phyloP scores from a whole-genome alignment of 2,113 vertebrate genomes.

The Columbina picui region DNA sequence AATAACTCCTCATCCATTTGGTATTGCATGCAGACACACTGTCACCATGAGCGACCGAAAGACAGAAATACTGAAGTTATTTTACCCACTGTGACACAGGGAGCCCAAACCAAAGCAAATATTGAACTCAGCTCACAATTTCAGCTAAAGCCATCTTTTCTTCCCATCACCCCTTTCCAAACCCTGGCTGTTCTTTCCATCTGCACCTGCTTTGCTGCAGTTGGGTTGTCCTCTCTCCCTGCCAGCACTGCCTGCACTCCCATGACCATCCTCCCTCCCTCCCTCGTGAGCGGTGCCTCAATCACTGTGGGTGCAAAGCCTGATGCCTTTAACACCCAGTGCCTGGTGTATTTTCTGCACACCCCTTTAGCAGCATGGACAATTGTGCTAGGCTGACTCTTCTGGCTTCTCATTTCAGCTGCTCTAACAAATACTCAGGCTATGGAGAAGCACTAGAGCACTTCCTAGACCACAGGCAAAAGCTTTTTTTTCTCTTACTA shows the following conservation, averaged over 20 bases:
- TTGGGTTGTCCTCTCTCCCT: neutral
- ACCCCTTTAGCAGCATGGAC: neutral
- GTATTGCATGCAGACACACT: neutral
- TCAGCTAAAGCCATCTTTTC: neutral
- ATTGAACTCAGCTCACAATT: neutral
- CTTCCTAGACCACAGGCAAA: neutral
- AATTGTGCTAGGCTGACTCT: neutral
- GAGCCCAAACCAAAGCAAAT: neutral
- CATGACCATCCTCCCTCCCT: neutral
- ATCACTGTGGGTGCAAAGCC: neutral
- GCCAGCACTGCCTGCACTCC: neutral
- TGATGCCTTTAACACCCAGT: neutral
- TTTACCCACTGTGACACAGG: neutral
- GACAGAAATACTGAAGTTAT: neutral
- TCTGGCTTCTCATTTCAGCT: neutral
- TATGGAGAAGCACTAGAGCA: neutral
- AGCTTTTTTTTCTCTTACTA: neutral
- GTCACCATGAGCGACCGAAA: rapidly evolving
- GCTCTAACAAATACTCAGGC: neutral
- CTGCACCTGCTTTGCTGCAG: neutral
- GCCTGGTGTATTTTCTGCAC: neutral
- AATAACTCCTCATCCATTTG: neutral
- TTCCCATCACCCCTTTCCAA: neutral
- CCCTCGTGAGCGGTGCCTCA: rapidly evolving
- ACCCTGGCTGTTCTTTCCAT: neutral